These are phyloP conservation scores for Sylvicapra grimmia DNA, from an alignment of 2,113 vertebrate genomes.

Conservation along the genomic window DNA sequence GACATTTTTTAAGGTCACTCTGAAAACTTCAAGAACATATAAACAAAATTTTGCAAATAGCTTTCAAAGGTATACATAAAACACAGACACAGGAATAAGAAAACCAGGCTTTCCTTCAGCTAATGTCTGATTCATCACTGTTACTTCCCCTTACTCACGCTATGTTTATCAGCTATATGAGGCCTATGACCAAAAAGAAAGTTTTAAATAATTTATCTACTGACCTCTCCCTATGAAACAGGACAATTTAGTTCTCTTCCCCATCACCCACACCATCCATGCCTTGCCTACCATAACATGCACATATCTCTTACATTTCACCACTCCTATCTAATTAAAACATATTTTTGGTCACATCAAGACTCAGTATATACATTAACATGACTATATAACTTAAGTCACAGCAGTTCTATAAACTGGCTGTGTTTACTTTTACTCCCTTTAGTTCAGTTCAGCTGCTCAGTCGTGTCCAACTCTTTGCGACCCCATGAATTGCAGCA, in stretches of 20 bases:
- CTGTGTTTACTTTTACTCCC: not conserved
- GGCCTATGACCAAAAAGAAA: not conserved
- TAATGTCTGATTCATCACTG: not conserved
- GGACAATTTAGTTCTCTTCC: not conserved
- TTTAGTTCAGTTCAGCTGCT: not conserved
- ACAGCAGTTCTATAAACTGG: not conserved
- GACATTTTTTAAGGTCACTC: not conserved
- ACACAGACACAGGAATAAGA: not conserved
- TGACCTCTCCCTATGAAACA: not conserved
- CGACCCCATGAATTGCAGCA: too few relatives aligned
- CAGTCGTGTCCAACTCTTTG: too few relatives aligned
- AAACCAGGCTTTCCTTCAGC: not conserved
- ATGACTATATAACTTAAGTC: not conserved
- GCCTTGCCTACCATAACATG: not conserved
- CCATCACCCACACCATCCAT: not conserved
- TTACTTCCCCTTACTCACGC: not conserved
- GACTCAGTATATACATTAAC: not conserved
- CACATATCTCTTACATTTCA: not conserved
- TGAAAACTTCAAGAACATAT: not conserved
- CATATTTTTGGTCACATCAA: not conserved
- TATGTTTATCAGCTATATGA: not conserved
- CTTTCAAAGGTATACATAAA: not conserved
- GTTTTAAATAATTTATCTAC: not conserved
- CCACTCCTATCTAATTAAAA: not conserved
- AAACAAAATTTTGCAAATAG: not conserved